Percentiles rank a stretch among this genome's conserved stretches.
phyloP scores from a whole-genome alignment of 2,888 invertebrate genomes.

The Drosophila parthenogenetica region DNA sequence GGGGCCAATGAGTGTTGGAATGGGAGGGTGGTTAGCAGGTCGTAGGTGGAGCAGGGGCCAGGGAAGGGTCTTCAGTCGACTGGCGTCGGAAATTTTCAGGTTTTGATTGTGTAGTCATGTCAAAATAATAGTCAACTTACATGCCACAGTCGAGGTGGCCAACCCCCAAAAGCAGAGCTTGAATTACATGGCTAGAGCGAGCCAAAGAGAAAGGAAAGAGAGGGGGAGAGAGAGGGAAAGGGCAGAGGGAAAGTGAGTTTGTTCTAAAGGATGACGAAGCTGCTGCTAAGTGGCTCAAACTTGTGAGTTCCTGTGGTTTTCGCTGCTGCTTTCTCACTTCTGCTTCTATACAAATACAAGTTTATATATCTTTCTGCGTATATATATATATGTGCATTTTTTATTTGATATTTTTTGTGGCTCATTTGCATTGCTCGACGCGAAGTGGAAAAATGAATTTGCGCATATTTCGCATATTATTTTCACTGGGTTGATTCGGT shows the following conservation, averaged over 20 bases:
- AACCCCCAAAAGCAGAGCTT: slow-evolving; percentile 47
- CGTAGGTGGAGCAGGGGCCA: not conserved
- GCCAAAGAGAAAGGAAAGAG: not conserved
- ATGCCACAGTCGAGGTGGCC: slow-evolving; percentile 74
- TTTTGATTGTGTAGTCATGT: slow-evolving; percentile 83
- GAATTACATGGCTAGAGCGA: slow-evolving; percentile 53
- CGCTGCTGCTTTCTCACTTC: slow-evolving; percentile 10
- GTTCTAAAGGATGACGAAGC: slow-evolving; percentile 50
- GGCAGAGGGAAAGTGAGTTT: not conserved
- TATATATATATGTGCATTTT: slow-evolving; percentile 3
- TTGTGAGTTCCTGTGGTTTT: slow-evolving; percentile 74
- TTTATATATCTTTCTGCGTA: not conserved
- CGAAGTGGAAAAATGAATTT: slow-evolving; percentile 66
- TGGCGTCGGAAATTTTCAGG: slow-evolving; percentile 76
- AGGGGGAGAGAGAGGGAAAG: not conserved
- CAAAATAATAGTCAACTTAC: slow-evolving; percentile 83
- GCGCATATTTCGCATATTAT: slow-evolving; percentile 79
- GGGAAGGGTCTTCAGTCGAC: slow-evolving; percentile 31
- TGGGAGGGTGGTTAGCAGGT: not conserved
- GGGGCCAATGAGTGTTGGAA: slow-evolving; percentile 7
- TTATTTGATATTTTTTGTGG: slow-evolving; percentile 18
- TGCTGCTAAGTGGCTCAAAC: slow-evolving; percentile 77
- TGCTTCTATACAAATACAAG: slow-evolving; percentile 1
- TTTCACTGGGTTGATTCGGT: slow-evolving; percentile 43
- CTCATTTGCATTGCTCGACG: slow-evolving; percentile 71